These are phyloP conservation scores for Megaptera novaeangliae DNA, from an alignment of 2,113 vertebrate genomes.

Conservation along the genomic window DNA sequence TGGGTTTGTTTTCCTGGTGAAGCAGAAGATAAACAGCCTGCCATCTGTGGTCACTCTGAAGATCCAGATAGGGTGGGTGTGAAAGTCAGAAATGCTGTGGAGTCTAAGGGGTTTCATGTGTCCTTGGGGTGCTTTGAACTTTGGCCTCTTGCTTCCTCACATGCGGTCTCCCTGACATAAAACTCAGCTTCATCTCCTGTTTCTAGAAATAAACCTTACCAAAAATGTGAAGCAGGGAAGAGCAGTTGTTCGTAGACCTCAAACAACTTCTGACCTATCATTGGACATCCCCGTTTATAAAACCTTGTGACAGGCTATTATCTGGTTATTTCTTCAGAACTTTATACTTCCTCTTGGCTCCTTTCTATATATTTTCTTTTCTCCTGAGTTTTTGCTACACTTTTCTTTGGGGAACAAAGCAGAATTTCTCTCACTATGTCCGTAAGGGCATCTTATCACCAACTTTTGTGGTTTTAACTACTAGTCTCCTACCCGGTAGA, in stretches of 20 bases:
- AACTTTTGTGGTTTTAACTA: background rate
- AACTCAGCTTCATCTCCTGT: background rate
- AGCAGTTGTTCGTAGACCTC: background rate
- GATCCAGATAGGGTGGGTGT: background rate
- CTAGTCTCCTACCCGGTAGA: background rate
- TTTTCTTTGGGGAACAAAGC: background rate
- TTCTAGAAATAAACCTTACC: background rate
- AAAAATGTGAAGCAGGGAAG: background rate
- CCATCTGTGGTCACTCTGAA: background rate
- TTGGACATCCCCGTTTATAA: background rate
- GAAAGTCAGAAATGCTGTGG: background rate
- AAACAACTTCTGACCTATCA: background rate
- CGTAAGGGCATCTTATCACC: background rate
- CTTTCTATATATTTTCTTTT: background rate
- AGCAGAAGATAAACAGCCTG: background rate
- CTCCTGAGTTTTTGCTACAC: background rate
- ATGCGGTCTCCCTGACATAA: background rate
- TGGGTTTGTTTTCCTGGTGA: background rate
- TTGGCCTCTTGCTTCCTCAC: background rate
- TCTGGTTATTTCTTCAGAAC: background rate
- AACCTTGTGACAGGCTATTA: background rate
- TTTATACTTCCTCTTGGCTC: background rate
- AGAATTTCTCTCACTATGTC: background rate
- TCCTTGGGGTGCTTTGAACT: background rate
- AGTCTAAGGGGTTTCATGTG: background rate